Base-by-base conservation (phyloP, 2,113 vertebrate species). In the Muntiacus reevesi region DNA sequence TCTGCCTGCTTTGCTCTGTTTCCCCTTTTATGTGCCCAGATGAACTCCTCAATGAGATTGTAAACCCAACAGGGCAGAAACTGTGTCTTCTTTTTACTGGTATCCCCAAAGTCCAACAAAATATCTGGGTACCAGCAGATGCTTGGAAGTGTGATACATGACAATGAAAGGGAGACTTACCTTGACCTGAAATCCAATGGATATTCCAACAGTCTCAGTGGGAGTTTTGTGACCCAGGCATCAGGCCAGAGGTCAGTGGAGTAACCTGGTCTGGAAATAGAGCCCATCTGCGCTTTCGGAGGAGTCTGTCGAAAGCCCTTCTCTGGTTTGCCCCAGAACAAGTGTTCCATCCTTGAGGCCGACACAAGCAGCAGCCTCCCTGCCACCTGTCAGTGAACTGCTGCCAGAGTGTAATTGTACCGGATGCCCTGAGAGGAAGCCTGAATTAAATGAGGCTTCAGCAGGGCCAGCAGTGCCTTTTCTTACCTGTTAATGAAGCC, bases 401-500 rank as follows among this genome's bases (percentile, higher is more conserved):
- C 82, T 83, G 90, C 96, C 97, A 94, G 59, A 36, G 93, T 25
- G 11, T 83, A 96, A 97, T 96, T 97, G 96, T 57, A 88, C 78
- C 3, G 36, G 87, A 59, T 97, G 95, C 57, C 95, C 21, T 11
- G 17, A 92, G 60, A 91, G 89, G 89, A 78, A 85, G 78, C 84
- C 83, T 90, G 57, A 83, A 76, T 83, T 83, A 84, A 91, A 92
- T 33, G 60, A 96, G 91, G 96, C 50, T 33, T 93, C 45, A 28
- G 30, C 40, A 40, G 62, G 97, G 64, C 94, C 76, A 89, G 55
- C 95, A 59, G 54, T n/a, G 91, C 85, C 95, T 98, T 95, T 97
- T 97, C 90, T 79, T 96, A 96, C 57, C 89, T 97, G 95, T 90
- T 94, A 97, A 97, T 97, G 97, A 95, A 97, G 71, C 57, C 95